Evolutionary conservation across 92 coral and sea anemone species (phyloP).

Genomic region (Ricordea florida): DNA sequence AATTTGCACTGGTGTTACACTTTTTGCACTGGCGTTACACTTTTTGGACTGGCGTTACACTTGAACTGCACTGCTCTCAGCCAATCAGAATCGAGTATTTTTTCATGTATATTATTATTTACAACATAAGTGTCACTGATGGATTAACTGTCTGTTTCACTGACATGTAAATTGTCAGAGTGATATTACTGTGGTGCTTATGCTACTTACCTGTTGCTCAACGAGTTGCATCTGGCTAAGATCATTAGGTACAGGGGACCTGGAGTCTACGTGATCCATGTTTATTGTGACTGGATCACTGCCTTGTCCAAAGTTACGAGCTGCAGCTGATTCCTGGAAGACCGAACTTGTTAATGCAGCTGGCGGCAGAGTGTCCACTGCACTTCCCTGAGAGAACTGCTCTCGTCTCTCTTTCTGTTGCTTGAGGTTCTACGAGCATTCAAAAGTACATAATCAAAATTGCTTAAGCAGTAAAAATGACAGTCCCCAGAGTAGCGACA

Average conservation of each 20-base stretch:
- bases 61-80: too few relatives aligned
- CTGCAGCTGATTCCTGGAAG: conserved; percentile 70
- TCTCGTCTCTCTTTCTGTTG: conserved; percentile 98
- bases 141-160: too few relatives aligned
- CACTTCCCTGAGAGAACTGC: conserved; percentile 93
- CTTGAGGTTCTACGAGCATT: conserved; percentile 80
- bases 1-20: too few relatives aligned
- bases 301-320: conserved; percentile 51
- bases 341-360: conserved; percentile 89
- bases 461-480: not conserved
- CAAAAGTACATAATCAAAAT: not conserved
- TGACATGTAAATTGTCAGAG: not conserved
- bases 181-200: not conserved
- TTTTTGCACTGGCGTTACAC: too few relatives aligned
- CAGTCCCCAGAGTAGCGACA: not conserved
- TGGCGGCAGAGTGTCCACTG: conserved; percentile 70
- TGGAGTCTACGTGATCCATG: conserved; percentile 71
- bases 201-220: conserved; percentile 84
- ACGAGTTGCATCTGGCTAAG: conserved; percentile 83
- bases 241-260: conserved; percentile 49
- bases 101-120: too few relatives aligned
- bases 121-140: too few relatives aligned
- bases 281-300: conserved; percentile 82
- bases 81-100: too few relatives aligned
- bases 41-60: too few relatives aligned